phyloP scores from a whole-genome alignment of 2,797 vertebrate species.

The Sebastes itinus region DNA sequence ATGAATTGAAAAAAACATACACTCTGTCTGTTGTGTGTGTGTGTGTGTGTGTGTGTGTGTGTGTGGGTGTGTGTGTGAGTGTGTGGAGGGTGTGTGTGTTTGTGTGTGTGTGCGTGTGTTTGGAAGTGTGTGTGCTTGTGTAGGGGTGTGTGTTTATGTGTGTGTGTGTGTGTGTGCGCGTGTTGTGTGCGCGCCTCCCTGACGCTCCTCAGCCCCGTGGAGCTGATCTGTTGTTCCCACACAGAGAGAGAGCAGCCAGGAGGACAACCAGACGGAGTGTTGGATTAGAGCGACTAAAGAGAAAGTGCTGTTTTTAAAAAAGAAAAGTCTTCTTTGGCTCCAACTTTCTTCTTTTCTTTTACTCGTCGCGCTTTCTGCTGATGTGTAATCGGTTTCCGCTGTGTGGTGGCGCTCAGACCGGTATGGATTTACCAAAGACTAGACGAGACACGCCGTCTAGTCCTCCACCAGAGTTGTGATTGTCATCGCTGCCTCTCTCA shows the following conservation, averaged over 20 bases:
- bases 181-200: slow-evolving; percentile 51
- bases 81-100: not conserved
- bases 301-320: slow-evolving; percentile 54
- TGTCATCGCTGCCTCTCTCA: slow-evolving; percentile 38
- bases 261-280: slow-evolving; percentile 56
- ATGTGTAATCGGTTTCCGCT: slow-evolving; percentile 16
- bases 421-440: slow-evolving; percentile 69
- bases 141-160: no score
- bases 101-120: not conserved
- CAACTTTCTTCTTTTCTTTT: not conserved
- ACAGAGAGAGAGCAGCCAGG: slow-evolving; percentile 16
- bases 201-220: slow-evolving; percentile 53
- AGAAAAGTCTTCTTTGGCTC: slow-evolving; percentile 10
- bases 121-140: slow-evolving; percentile 5
- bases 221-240: slow-evolving; percentile 73
- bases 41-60: no score
- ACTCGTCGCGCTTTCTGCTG: not conserved
- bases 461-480: slow-evolving; percentile 66
- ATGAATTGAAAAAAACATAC: not conserved
- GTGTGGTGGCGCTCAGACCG: slow-evolving; percentile 16
- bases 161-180: slow-evolving; percentile 1
- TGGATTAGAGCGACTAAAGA: slow-evolving; percentile 60
- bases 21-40: not conserved
- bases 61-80: no score
- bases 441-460: slow-evolving; percentile 50